A percentile compares a stretch with the other conserved stretches of the same genome.
phyloP scores from a whole-genome alignment of 2,113 vertebrate species.

The cat (Felis catus) region F.catus_Fca126_mat1.0 CM031419.1:178279501-178280000 shows the following conservation, averaged over 20 bases:
- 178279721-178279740: not conserved
- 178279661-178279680: constrained; percentile 72
- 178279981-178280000: not conserved
- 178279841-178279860: not conserved
- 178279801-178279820: not conserved
- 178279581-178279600: no score
- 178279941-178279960: not conserved
- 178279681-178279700: not conserved
- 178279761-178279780: not conserved
- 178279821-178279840: not conserved
- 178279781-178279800: not conserved
- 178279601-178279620: fast-evolving
- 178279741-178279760: not conserved
- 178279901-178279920: not conserved
- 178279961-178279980: not conserved
- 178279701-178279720: not conserved
- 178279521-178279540: not conserved
- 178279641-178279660: not conserved
- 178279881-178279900: not conserved
- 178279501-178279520: not conserved
- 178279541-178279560: not conserved
- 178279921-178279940: not conserved
- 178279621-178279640: not conserved
- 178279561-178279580: not conserved
- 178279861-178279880: not conserved